phyloP scores from a whole-genome alignment of 2,113 vertebrate species.

The Trichechus manatus region DNA sequence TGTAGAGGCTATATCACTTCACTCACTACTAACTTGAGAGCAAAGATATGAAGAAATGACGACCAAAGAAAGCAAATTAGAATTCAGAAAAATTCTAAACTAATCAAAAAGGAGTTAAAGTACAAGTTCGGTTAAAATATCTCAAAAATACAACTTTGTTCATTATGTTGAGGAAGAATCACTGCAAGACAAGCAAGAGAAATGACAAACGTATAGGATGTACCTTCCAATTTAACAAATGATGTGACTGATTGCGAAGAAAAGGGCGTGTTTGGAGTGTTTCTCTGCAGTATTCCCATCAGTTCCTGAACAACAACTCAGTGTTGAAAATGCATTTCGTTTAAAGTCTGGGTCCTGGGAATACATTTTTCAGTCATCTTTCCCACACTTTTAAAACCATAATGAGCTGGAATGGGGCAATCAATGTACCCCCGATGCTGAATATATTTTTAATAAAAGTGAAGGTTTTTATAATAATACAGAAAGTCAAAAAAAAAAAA shows the following conservation, averaged over 20 bases:
- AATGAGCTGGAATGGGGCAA: not conserved
- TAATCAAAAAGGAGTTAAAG: constrained; percentile 91
- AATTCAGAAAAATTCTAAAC: constrained; percentile 90
- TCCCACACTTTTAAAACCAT: constrained; percentile 14
- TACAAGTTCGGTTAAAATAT: constrained; percentile 90
- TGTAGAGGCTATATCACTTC: constrained; percentile 55
- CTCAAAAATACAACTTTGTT: constrained; percentile 61
- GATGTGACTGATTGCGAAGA: constrained; percentile 15
- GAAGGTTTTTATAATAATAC: not conserved
- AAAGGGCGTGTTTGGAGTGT: constrained; percentile 18
- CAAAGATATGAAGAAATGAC: constrained; percentile 92
- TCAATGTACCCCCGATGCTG: not conserved
- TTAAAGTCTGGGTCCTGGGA: constrained; percentile 3
- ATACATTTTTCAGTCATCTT: constrained; percentile 28
- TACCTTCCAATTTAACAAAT: not conserved
- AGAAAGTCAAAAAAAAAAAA: not conserved
- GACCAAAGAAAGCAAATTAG: constrained; percentile 91
- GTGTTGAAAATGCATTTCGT: constrained; percentile 80
- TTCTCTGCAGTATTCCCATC: constrained; percentile 48
- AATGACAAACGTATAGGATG: constrained; percentile 67
- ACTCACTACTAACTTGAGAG: constrained; percentile 86
- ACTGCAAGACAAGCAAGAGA: constrained; percentile 82
- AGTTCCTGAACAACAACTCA: constrained; percentile 87
- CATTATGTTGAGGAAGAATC: not conserved
- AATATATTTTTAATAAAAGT: constrained; percentile 38